Evolutionary conservation across 2,797 vertebrate species (phyloP), one percentile per base, ranked within the genome.

Genomic region (Gastrophryne carolinensis): DNA sequence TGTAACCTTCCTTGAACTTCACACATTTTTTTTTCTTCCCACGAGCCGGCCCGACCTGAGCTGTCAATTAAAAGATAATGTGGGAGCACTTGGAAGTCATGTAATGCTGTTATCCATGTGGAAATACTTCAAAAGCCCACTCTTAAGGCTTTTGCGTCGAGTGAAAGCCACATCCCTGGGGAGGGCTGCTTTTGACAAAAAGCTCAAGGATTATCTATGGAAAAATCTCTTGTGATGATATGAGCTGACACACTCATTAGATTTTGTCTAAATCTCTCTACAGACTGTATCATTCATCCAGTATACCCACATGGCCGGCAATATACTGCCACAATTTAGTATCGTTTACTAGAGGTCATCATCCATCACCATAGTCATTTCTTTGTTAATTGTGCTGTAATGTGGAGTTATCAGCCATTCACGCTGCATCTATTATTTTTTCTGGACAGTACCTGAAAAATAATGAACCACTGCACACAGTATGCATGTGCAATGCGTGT

Each of bases 41-140:
- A 79, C 88, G 87, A 87, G 82, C 82, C 72, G 81, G 78, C 82
- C 83, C 90, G 84, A 93, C 85, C 88, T 87, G 87, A 86, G 82
- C 84, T 90, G 90, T 92, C 92, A 94, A 89, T 92, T 93, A 91
- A 91, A 78, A 89, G 84, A 87, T 87, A 91, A 89, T 90, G 84
- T 88, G 86, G 85, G 84, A 82, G 85, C 86, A 87, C 79, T 81
- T 80, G 84, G 79, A 85, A 65, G 41, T 24, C 72, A 15, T 73
- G 71, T 73, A 56, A 56, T 73, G 72, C 65, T 83, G 81, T 83
- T 80, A 84, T 80, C 69, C 79, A 75, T 79, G 85, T 80, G 81
- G 80, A 91, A 87, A 85, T 75, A 83, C 78, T 85, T 86, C 82
- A 83, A 81, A 83, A 84, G 82, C 87, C 84, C 82, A 81, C 83